Conservation (phyloP, 2,797 vertebrate species). For the Garrulus glandarius region DNA sequence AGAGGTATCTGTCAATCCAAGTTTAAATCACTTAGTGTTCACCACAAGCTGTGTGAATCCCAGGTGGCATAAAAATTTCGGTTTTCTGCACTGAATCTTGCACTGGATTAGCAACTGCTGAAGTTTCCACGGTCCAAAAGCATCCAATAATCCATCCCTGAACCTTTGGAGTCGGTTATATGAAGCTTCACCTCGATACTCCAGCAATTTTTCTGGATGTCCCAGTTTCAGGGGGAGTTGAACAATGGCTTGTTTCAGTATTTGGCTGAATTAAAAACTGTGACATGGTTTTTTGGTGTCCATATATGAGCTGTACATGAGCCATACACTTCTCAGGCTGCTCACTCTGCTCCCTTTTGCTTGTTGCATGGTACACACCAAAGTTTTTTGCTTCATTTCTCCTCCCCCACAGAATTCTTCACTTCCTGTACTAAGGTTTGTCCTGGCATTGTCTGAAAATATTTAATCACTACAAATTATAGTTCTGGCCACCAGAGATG, state of each 20-base stretch:
- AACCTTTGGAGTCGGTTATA: neutral
- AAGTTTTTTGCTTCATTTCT: neutral
- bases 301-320: neutral
- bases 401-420: neutral
- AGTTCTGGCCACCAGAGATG: constrained; percentile 36
- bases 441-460: constrained; percentile 24
- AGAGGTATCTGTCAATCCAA: constrained; percentile 59
- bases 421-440: constrained; percentile 7
- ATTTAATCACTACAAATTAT: constrained; percentile 36
- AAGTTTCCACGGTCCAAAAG: neutral
- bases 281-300: neutral
- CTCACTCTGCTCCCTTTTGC: neutral
- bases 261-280: neutral
- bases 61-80: constrained; percentile 37
- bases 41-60: constrained; percentile 26
- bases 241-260: neutral
- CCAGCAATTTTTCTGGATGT: neutral
- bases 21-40: constrained; percentile 55
- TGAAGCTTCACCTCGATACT: neutral
- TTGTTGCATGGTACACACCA: neutral
- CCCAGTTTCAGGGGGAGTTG: neutral
- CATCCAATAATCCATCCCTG: neutral
- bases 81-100: constrained; percentile 17
- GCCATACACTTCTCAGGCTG: neutral
- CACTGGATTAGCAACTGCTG: neutral